These are phyloP conservation scores for Otolemur crassicaudatus DNA, from an alignment of 2,797 vertebrate species.

Conservation along the genomic window DNA sequence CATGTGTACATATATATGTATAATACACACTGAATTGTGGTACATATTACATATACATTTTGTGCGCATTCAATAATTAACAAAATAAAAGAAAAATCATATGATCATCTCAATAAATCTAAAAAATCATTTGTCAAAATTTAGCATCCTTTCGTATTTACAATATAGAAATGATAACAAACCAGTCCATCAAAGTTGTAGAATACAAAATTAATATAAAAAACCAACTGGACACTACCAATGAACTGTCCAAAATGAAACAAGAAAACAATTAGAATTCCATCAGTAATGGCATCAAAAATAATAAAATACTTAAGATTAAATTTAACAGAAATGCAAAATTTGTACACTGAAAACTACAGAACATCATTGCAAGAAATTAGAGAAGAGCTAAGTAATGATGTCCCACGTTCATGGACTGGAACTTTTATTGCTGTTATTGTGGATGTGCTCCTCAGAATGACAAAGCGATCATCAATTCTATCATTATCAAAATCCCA, in stretches of 20 bases:
- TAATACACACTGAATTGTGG: not conserved
- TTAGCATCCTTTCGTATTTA: not conserved
- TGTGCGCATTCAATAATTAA: not conserved
- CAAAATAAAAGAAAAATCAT: not conserved
- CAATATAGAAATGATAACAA: not conserved
- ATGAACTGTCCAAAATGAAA: not conserved
- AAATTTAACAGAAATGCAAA: not conserved
- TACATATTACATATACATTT: not conserved
- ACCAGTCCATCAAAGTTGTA: not conserved
- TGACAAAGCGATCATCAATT: not conserved
- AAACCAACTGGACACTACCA: not conserved
- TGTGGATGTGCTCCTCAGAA: not conserved
- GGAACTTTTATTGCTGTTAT: not conserved
- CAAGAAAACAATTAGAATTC: not conserved
- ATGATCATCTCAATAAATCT: not conserved
- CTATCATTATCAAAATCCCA: not conserved
- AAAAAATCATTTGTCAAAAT: not conserved
- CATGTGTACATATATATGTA: rapidly evolving
- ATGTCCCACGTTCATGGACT: not conserved
- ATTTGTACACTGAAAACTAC: not conserved
- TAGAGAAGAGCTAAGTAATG: not conserved
- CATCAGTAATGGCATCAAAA: not conserved
- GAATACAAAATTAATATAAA: not conserved
- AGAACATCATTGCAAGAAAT: not conserved
- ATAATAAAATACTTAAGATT: not conserved